phyloP scores from a whole-genome alignment of 2,113 vertebrate species.

The Macroglossus sobrinus region DNA sequence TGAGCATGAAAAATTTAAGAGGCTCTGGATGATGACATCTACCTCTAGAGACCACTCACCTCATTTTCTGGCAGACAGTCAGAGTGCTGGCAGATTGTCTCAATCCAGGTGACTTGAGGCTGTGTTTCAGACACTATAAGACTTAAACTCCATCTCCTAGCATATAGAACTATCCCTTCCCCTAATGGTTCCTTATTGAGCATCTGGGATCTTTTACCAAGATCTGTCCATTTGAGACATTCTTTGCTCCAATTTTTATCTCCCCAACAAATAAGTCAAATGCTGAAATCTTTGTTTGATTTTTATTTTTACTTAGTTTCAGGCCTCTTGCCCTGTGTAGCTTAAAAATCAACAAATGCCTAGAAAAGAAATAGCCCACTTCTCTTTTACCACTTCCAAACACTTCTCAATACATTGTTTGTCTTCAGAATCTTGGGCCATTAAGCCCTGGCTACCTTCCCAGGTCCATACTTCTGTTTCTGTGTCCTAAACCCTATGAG shows the following conservation, averaged over 20 bases:
- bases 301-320: neutral
- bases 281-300: neutral
- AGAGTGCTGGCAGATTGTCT: neutral
- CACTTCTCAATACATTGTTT: neutral
- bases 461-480: neutral
- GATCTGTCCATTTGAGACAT: neutral
- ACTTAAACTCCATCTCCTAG: neutral
- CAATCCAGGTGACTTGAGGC: neutral
- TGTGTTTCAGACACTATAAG: neutral
- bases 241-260: neutral
- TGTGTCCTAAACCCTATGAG: neutral
- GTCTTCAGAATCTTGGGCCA: neutral
- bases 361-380: neutral
- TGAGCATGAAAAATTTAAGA: neutral
- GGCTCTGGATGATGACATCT: neutral
- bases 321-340: neutral
- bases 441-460: neutral
- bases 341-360: neutral
- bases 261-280: neutral
- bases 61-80: neutral
- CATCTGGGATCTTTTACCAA: neutral
- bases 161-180: neutral
- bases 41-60: neutral
- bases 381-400: neutral
- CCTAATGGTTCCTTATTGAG: neutral